Evolutionary conservation across 2,888 invertebrate species (phyloP).

Genomic region (Hecatera dysodea): DNA sequence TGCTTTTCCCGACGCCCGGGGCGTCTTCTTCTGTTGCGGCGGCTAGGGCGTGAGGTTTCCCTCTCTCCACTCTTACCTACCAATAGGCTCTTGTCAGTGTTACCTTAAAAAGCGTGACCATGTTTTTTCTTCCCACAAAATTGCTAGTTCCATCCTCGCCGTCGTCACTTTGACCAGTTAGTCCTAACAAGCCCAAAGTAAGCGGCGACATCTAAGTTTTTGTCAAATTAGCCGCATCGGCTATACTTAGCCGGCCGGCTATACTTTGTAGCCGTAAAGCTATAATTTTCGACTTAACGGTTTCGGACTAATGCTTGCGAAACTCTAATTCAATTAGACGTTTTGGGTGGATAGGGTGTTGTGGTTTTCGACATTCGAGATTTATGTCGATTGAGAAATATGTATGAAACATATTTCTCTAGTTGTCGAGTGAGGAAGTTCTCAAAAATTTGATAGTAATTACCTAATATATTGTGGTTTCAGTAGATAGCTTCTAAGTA

Average conservation of each 20-base stretch:
- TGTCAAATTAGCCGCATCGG: conserved; percentile 67
- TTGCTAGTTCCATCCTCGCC: conserved; percentile 23
- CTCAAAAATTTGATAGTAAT: too few relatives aligned
- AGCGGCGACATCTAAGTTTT: conserved; percentile 69
- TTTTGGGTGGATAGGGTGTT: conserved; percentile 24
- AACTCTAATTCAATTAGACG: conserved; percentile 82
- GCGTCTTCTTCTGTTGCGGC: too few relatives aligned
- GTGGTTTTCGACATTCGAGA: conserved; percentile 24
- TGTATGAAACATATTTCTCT: background rate
- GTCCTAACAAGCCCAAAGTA: conserved; percentile 59
- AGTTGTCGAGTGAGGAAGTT: too few relatives aligned
- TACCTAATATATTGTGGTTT: too few relatives aligned
- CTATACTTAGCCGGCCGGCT: conserved; percentile 68
- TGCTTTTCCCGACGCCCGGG: too few relatives aligned
- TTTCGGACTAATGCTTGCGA: conserved; percentile 74
- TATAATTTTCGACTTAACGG: conserved; percentile 82
- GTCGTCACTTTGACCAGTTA: conserved; percentile 43
- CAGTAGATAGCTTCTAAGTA: too few relatives aligned
- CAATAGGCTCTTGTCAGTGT: too few relatives aligned
- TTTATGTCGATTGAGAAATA: background rate
- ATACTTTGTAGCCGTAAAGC: conserved; percentile 68
- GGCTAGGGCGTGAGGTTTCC: too few relatives aligned
- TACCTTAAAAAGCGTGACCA: too few relatives aligned
- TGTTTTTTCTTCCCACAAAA: conserved; percentile 22
- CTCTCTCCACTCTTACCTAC: too few relatives aligned